Evolutionary conservation across 2,113 vertebrate species (phyloP), one percentile per base, ranked within the genome.

Genomic region (Taurulus bubalis): DNA sequence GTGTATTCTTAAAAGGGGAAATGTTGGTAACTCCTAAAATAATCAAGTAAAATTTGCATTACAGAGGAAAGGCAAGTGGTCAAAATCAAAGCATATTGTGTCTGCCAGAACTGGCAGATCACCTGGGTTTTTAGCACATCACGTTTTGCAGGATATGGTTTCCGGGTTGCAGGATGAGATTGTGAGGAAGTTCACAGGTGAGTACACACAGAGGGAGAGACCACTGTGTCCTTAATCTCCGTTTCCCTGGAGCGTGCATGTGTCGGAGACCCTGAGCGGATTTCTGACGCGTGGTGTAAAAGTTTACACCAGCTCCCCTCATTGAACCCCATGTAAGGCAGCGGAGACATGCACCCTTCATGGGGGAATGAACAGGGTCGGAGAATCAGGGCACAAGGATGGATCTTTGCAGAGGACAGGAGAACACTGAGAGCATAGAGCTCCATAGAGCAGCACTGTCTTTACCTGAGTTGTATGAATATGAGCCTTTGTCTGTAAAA

Each of bases 381-480:
- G 67, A 79, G 82, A 77, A 36, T 69, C 20, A 66, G 85, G 84
- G 63, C 71, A 87, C 74, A 73, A 60, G 75, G 77, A 81, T 67
- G 74, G 51, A 53, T 82, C n/a, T 76, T 84, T 77, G 26, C 75
- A 82, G 55, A 65, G 82, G 64, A 89, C 20, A 87, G 87, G 73
- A 90, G 12, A 80, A 91, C 82, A 91, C 80, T 87, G 80, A 77
- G 84, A 84, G 16, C 45, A 47, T 18, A 18, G 45, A 62, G 78
- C 78, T 85, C 77, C 67, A 40, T 14, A 63, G 77, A 79, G 86
- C 88, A 69, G 80, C 95, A 93, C 95, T 71, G 93, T 88, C 89
- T 92, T 98, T 99, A 98, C 97, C 98, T 98, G 97, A 96, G 95
- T 96, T 96, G 95, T 96, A 96, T 89, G 96, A 96, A 95, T 95